These are phyloP conservation scores for Paradisaea rubra DNA, from an alignment of 2,113 vertebrate species.

Conservation along the genomic window DNA sequence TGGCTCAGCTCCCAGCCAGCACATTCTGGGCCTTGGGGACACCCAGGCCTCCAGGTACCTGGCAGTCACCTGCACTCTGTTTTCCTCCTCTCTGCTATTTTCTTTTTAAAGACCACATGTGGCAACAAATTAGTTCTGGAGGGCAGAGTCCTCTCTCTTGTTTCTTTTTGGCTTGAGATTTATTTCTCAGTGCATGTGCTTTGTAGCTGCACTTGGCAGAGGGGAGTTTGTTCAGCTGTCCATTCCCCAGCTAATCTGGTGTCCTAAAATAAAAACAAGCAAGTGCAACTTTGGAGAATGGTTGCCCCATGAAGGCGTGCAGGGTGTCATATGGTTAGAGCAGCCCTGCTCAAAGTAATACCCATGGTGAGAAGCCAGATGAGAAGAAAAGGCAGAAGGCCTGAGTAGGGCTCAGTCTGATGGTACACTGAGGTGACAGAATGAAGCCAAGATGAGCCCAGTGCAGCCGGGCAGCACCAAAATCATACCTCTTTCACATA, in stretches of 20 bases:
- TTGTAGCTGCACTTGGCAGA: slow-evolving; percentile 26
- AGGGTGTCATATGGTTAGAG: background rate
- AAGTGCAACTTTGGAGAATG: background rate
- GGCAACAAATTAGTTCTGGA: slow-evolving; percentile 6
- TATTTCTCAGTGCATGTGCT: background rate
- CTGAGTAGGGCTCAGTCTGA: background rate
- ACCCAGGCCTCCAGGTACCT: background rate
- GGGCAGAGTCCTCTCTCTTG: background rate
- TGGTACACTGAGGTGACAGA: background rate
- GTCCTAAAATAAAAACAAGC: slow-evolving; percentile 68
- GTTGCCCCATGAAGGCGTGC: background rate
- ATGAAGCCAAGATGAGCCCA: background rate
- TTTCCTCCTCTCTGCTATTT: background rate
- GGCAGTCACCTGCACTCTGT: background rate
- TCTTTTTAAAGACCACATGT: background rate
- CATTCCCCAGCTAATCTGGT: slow-evolving; percentile 46
- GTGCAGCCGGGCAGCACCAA: background rate
- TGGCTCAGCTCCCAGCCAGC: background rate
- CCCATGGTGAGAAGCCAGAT: background rate
- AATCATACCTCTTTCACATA: background rate
- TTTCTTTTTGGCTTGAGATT: background rate
- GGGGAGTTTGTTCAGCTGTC: slow-evolving; percentile 68
- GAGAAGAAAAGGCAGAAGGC: background rate
- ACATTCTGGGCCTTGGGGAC: background rate
- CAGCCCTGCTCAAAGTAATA: background rate